Evolutionary conservation across 2,113 vertebrate genomes (phyloP).

Genomic region (Blennius ocellaris): DNA sequence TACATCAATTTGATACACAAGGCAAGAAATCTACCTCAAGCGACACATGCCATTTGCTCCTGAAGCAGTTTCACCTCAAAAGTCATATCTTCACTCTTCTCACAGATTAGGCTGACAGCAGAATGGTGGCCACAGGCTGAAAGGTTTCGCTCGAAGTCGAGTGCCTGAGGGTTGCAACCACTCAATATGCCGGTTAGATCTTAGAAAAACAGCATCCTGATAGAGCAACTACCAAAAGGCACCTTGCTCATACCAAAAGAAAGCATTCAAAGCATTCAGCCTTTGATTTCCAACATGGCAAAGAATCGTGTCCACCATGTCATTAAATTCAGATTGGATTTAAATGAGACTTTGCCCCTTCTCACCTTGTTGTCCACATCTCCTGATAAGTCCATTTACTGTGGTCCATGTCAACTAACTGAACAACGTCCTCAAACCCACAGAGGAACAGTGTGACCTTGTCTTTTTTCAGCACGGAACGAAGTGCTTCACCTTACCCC

Average conservation of each 20-base stretch:
- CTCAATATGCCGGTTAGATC: conserved; percentile 36
- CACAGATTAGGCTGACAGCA: conserved; percentile 22
- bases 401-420: conserved; percentile 48
- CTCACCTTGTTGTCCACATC: conserved; percentile 64
- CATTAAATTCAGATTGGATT: conserved; percentile 66
- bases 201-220: conserved; percentile 29
- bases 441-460: conserved; percentile 59
- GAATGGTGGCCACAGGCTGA: conserved; percentile 24
- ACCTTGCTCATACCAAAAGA: conserved; percentile 41
- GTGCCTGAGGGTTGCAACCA: conserved; percentile 11
- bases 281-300: conserved; percentile 40
- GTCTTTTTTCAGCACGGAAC: conserved; percentile 33
- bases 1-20: neutral
- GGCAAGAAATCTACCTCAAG: conserved; percentile 6
- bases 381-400: conserved; percentile 58
- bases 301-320: conserved; percentile 45
- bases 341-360: conserved; percentile 58
- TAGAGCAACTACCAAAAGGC: conserved; percentile 41
- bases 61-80: conserved; percentile 34
- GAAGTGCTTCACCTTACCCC: conserved; percentile 19
- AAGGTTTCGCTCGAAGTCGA: conserved; percentile 13
- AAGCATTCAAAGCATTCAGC: conserved; percentile 30
- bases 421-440: conserved; percentile 35
- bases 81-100: conserved; percentile 45
- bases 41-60: neutral